Conservation (phyloP, 2,113 vertebrate species). For the Mionectes macconnelli region DNA sequence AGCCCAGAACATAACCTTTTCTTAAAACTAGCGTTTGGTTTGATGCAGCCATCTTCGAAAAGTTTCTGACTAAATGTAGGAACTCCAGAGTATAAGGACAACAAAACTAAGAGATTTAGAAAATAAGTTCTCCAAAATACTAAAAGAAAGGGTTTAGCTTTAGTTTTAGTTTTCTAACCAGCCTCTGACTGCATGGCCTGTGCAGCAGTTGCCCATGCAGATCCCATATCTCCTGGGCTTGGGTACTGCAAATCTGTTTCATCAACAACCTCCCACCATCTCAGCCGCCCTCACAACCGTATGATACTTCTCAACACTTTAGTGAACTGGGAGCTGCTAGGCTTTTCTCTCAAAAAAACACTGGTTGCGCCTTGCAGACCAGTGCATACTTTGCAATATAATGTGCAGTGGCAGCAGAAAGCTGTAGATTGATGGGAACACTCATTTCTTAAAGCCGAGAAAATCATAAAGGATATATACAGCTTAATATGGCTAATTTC, state of each 20-base stretch:
- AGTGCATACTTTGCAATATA: background rate
- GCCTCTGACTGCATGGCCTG: background rate
- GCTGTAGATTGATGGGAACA: background rate
- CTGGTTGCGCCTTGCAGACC: background rate
- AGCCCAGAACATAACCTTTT: background rate
- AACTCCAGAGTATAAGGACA: background rate
- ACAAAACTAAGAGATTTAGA: background rate
- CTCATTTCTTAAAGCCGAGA: accelerated
- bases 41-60: background rate
- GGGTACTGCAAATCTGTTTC: background rate
- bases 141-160: background rate
- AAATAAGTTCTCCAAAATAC: background rate
- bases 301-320: background rate
- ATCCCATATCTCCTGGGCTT: background rate
- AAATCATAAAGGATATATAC: background rate
- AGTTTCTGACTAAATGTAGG: background rate
- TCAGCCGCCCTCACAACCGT: background rate
- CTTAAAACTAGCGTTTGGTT: background rate
- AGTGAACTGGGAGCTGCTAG: background rate
- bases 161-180: background rate
- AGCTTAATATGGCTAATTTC: background rate
- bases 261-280: background rate
- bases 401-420: background rate
- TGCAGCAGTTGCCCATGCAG: background rate
- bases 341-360: background rate